A percentile compares a stretch with the other conserved stretches of the same genome.
Evolutionary conservation across 2,888 invertebrate species (phyloP).

Genomic region (Yponomeuta evonymella): DNA sequence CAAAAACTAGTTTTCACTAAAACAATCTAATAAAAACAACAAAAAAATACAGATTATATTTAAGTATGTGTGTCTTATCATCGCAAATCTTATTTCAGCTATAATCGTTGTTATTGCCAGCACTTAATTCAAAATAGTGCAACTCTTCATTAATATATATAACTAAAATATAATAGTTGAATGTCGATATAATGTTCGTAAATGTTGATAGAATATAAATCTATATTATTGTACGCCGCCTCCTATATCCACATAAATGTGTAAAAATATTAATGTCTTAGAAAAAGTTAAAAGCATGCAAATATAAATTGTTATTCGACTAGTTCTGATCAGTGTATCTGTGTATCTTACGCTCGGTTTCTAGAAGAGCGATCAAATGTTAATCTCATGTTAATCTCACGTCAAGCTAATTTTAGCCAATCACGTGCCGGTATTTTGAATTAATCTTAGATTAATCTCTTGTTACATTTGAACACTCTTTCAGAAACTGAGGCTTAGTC

Average conservation of each 20-base stretch:
- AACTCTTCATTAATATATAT: not conserved
- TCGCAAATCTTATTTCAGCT: not conserved
- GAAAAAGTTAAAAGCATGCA: conserved; percentile 5
- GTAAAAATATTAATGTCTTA: conserved; percentile 6
- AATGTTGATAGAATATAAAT: not conserved
- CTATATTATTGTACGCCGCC: not conserved
- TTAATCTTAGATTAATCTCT: no score
- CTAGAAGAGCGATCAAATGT: no score
- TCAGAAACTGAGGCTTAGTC: conserved; percentile 24
- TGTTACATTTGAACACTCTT: no score
- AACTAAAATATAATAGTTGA: not conserved
- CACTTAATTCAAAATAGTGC: not conserved
- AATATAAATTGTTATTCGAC: conserved; percentile 55
- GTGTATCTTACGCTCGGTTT: conserved; percentile 22
- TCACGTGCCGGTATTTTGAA: no score
- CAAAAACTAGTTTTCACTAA: conserved; percentile 2
- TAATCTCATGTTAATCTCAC: no score
- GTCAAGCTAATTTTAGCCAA: no score
- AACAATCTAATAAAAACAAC: not conserved
- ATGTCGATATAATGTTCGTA: not conserved
- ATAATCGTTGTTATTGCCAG: not conserved
- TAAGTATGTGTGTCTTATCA: conserved; percentile 1
- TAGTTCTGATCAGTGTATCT: conserved; percentile 55
- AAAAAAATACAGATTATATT: conserved; percentile 1
- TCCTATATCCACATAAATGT: conserved; percentile 12